Evolutionary conservation across 2,888 invertebrate species (phyloP).

Genomic region (Sepioteuthis lessoniana): DNA sequence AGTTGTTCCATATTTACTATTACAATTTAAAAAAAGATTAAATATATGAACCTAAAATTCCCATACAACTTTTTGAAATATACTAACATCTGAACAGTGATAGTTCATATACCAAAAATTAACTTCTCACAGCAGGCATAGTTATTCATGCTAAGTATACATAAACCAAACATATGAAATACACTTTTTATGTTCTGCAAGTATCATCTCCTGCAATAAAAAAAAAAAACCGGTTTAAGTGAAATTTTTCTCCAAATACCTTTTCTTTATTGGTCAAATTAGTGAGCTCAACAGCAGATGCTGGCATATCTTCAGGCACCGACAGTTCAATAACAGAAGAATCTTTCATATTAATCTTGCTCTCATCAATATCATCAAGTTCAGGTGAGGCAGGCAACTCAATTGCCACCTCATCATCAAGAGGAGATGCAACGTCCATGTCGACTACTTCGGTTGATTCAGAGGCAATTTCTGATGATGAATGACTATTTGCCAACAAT

Average conservation of each 20-base stretch:
- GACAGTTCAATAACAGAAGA: conserved; percentile 52
- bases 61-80: too few species aligned
- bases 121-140: too few species aligned
- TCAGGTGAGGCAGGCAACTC: conserved; percentile 65
- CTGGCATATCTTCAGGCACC: conserved; percentile 65
- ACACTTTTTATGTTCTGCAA: neutral
- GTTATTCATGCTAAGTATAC: too few species aligned
- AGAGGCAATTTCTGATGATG: conserved; percentile 45
- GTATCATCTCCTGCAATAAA: neutral
- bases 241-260: conserved; percentile 56
- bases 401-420: conserved; percentile 67
- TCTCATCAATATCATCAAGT: conserved; percentile 57
- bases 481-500: conserved; percentile 40
- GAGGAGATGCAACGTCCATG: conserved; percentile 81
- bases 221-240: neutral
- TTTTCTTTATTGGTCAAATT: conserved; percentile 72
- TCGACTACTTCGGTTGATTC: conserved; percentile 78
- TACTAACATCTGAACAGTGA: too few species aligned
- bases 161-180: too few species aligned
- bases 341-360: conserved; percentile 50
- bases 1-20: too few species aligned
- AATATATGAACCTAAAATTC: too few species aligned
- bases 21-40: too few species aligned
- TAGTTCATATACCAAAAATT: too few species aligned
- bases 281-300: conserved; percentile 71